A percentile compares a stretch with the other conserved stretches of the same genome.
These are phyloP conservation scores for Cerastis rubricosa DNA, from an alignment of 2,888 invertebrate genomes.

Conservation along the genomic window DNA sequence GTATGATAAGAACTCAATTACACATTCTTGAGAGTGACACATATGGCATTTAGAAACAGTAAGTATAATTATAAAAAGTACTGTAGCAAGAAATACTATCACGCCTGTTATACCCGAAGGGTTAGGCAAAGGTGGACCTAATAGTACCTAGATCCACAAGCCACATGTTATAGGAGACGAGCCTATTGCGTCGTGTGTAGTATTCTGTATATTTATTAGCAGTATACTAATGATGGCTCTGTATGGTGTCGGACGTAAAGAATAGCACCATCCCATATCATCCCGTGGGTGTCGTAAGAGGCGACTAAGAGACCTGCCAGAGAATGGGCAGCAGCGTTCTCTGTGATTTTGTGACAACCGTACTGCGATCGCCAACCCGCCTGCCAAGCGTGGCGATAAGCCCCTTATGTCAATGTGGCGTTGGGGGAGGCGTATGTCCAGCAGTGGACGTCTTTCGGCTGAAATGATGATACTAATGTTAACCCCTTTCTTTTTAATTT, in stretches of 20 bases:
- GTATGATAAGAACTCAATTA: conserved; percentile 31
- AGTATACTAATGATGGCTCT: not conserved
- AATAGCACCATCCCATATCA: too few relatives aligned
- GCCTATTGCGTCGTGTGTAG: not conserved
- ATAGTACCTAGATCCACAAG: not conserved
- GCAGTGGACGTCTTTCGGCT: too few relatives aligned
- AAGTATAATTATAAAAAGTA: not conserved
- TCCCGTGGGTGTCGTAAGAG: too few relatives aligned
- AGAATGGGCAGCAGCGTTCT: too few relatives aligned
- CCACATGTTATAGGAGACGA: not conserved
- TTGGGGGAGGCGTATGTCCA: too few relatives aligned
- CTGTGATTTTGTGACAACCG: too few relatives aligned
- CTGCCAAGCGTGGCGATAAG: too few relatives aligned
- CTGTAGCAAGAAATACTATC: not conserved
- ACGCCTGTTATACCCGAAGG: not conserved
- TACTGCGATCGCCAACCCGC: too few relatives aligned
- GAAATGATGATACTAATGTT: too few relatives aligned
- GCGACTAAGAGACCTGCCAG: too few relatives aligned
- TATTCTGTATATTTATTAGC: not conserved
- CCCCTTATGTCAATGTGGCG: too few relatives aligned
- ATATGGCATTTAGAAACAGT: conserved; percentile 3
- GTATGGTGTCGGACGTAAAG: too few relatives aligned
- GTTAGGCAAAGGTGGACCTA: not conserved
- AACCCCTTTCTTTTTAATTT: not conserved
- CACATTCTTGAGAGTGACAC: not conserved